Conservation (phyloP, 35 echinoderm and acorn worm genomes). For the Nesometra sesokonis region DNA sequence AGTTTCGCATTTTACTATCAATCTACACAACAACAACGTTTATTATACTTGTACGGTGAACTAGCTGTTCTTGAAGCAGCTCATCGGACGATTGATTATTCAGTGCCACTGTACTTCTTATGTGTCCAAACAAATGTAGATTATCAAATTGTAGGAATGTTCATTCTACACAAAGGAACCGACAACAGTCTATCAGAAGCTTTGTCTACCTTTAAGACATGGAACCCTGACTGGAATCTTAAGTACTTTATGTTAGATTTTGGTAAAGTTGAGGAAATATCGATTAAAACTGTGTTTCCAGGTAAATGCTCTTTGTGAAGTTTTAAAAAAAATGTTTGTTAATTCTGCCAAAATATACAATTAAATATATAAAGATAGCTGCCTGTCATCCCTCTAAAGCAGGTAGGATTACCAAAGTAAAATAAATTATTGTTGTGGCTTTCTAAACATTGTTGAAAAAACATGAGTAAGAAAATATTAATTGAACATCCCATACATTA, state of each 20-base stretch:
- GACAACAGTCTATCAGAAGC: constrained; percentile 12
- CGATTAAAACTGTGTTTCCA: not conserved
- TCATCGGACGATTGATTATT: constrained; percentile 15
- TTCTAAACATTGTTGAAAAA: too few relatives aligned
- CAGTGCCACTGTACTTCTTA: constrained; percentile 26
- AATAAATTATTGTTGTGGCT: too few relatives aligned
- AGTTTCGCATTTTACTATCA: constrained; percentile 19
- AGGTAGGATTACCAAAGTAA: too few relatives aligned
- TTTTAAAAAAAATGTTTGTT: too few relatives aligned
- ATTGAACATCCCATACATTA: too few relatives aligned
- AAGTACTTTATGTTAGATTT: constrained; percentile 26
- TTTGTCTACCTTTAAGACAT: constrained; percentile 7
- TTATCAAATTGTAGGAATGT: constrained; percentile 24
- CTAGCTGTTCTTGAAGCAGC: constrained; percentile 17
- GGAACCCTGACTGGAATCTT: constrained; percentile 32
- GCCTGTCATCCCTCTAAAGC: too few relatives aligned
- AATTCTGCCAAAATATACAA: too few relatives aligned
- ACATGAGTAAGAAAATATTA: too few relatives aligned
- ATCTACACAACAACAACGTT: constrained; percentile 6
- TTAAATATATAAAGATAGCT: too few relatives aligned
- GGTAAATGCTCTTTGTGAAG: not conserved
- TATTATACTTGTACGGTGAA: constrained; percentile 25
- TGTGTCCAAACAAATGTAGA: constrained; percentile 27
- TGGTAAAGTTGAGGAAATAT: not conserved
- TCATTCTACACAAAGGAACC: constrained; percentile 17